Conservation (phyloP, 1,140 invertebrate genomes). For the Solenopsis fugax region DNA sequence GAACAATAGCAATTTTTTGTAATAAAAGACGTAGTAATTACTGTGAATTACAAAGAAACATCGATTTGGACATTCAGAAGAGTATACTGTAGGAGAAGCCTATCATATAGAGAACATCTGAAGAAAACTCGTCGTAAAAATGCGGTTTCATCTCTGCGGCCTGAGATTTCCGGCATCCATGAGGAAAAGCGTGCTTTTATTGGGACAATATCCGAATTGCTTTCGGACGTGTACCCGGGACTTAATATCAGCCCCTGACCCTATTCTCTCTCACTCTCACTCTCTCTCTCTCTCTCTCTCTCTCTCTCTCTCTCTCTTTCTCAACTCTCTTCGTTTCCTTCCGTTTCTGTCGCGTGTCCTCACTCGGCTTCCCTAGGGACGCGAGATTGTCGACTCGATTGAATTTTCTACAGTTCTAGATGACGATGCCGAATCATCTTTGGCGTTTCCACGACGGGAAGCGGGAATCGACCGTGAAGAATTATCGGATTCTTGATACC, state of each 20-base stretch:
- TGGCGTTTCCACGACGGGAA: constrained; percentile 9
- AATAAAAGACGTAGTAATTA: not conserved
- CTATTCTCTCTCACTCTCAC: not conserved
- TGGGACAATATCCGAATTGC: constrained; percentile 79
- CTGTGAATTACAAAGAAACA: not conserved
- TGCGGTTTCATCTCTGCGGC: constrained; percentile 49
- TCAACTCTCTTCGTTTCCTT: constrained; percentile 17
- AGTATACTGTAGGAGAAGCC: not conserved
- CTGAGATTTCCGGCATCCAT: constrained; percentile 31
- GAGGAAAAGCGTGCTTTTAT: constrained; percentile 68
- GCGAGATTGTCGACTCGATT: constrained; percentile 66
- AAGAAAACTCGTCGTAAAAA: constrained; percentile 55
- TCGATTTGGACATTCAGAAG: constrained; percentile 1
- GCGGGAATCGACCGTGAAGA: constrained; percentile 25
- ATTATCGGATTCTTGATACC: constrained; percentile 39
- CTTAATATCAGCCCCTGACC: constrained; percentile 71
- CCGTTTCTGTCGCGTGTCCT: constrained; percentile 5
- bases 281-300: too few species aligned
- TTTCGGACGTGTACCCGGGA: constrained; percentile 74
- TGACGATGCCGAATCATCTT: constrained; percentile 66
- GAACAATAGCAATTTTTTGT: not conserved
- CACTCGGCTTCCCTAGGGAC: constrained; percentile 20
- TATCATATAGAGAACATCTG: not conserved
- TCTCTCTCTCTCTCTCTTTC: constrained; percentile 25
- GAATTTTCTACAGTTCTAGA: constrained; percentile 68